Percentiles rank a stretch among this genome's conserved stretches.
Evolutionary conservation across 2,113 vertebrate genomes (phyloP).

Genomic region (Oenanthe oenanthe): DNA sequence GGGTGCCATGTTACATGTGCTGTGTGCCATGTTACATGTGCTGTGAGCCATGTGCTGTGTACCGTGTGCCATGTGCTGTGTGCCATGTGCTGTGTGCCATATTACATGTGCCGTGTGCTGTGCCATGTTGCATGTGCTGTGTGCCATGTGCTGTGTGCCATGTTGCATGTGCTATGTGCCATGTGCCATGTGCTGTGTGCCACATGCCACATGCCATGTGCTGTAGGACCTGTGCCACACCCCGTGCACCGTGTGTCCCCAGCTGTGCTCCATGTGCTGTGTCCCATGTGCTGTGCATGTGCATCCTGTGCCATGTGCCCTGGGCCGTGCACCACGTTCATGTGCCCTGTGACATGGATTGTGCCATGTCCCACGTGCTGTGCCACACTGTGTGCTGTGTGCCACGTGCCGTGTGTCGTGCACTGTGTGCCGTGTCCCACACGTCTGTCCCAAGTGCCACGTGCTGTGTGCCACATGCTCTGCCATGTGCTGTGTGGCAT

Average conservation of each 20-base stretch:
- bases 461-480: accelerated
- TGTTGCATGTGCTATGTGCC: background rate
- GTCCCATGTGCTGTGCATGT: accelerated
- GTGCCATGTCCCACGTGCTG: background rate
- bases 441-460: background rate
- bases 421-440: accelerated
- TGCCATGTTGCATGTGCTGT: accelerated
- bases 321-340: too few species aligned
- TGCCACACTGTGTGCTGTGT: background rate
- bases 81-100: background rate
- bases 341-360: too few species aligned
- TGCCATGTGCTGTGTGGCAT: accelerated
- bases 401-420: too few species aligned
- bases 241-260: background rate
- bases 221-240: too few species aligned
- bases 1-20: too few species aligned
- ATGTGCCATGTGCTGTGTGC: accelerated
- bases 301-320: too few species aligned
- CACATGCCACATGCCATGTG: accelerated
- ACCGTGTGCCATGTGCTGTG: accelerated
- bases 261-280: accelerated
- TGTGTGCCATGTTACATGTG: too few species aligned
- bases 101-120: too few species aligned
- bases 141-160: accelerated
- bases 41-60: accelerated